A percentile compares a stretch with the other conserved stretches of the same genome.
Conservation (phyloP, 2,113 vertebrate species). For the Plotosus lineatus region DNA sequence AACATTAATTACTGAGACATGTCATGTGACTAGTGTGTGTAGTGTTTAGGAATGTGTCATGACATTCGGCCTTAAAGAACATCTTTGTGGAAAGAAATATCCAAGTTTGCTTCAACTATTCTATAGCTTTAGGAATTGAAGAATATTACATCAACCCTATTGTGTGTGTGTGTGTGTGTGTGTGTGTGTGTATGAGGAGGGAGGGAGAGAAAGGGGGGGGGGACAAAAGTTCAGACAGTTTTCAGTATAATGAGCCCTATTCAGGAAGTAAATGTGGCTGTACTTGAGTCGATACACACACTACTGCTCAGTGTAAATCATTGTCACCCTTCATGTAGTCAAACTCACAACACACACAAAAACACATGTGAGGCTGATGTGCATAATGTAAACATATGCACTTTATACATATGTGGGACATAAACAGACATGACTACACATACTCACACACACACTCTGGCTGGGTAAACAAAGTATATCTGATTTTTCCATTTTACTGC, state of each 20-base stretch:
- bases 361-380: not conserved
- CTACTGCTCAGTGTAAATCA: not conserved
- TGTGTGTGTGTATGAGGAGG: not conserved
- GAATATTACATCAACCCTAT: not conserved
- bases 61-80: constrained; percentile 23
- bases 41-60: constrained; percentile 7
- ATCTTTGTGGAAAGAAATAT: constrained; percentile 21
- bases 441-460: not conserved
- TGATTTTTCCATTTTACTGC: constrained; percentile 10
- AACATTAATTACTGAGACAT: not conserved
- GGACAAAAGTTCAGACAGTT: constrained; percentile 25
- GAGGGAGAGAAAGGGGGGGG: constrained; percentile 51
- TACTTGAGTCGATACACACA: not conserved
- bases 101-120: not conserved
- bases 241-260: constrained; percentile 61
- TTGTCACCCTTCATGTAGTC: not conserved
- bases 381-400: not conserved
- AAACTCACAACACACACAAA: constrained; percentile 1
- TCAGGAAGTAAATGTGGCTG: constrained; percentile 41
- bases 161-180: constrained; percentile 30
- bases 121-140: not conserved
- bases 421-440: too few species aligned
- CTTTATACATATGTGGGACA: not conserved
- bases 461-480: not conserved
- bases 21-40: not conserved